A percentile compares a stretch with the other conserved stretches of the same genome.
Conservation (phyloP, 2,113 vertebrate genomes). For the Erythrocercus mccallii region DNA sequence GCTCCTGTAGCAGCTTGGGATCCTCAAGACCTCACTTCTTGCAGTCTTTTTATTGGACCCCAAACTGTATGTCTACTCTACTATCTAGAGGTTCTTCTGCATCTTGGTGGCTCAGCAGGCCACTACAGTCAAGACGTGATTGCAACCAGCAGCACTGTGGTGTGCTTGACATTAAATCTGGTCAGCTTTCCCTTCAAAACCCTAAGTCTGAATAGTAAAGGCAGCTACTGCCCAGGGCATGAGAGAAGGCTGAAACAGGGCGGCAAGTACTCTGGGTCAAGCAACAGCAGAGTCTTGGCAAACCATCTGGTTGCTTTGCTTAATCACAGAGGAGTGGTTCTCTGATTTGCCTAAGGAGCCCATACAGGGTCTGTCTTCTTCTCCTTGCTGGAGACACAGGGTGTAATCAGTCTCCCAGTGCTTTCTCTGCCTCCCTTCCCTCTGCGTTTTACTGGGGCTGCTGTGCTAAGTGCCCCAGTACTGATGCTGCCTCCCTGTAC, state of each 20-base stretch:
- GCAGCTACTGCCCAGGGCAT: not conserved
- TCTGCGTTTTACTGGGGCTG: not conserved
- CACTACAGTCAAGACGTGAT: accelerated
- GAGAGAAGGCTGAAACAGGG: not conserved
- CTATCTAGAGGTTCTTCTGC: not conserved
- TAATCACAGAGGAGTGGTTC: not conserved
- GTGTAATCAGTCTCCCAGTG: accelerated
- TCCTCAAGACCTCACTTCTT: not conserved
- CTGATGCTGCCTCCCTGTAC: not conserved
- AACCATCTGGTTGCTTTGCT: not conserved
- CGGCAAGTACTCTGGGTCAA: not conserved
- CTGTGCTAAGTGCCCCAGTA: not conserved
- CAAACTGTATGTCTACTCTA: not conserved
- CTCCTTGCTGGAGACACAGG: not conserved
- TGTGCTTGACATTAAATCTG: not conserved
- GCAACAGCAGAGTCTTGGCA: not conserved
- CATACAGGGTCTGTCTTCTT: not conserved
- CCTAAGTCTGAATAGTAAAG: not conserved
- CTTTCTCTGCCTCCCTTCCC: not conserved
- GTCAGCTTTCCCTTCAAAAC: not conserved
- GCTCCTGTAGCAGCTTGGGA: not conserved
- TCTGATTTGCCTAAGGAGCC: not conserved
- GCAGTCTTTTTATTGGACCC: not conserved
- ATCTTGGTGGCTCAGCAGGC: not conserved
- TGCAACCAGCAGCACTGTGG: not conserved